phyloP scores from a whole-genome alignment of 2,888 invertebrate genomes.

The Amblyjoppa proteus region DNA sequence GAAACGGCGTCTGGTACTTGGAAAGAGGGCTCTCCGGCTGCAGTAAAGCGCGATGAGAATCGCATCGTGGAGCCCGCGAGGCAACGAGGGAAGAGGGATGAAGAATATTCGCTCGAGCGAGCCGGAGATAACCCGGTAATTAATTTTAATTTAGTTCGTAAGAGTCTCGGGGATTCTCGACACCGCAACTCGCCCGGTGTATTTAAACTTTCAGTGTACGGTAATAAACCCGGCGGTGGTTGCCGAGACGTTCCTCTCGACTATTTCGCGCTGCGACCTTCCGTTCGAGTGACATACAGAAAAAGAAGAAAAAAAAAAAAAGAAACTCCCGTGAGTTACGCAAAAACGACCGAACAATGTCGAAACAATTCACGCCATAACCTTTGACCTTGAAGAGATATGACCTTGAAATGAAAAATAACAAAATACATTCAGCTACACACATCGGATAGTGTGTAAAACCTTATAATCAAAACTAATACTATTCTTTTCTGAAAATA shows the following conservation, averaged over 20 bases:
- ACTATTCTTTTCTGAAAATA: too few species aligned
- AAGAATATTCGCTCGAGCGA: conserved; percentile 20
- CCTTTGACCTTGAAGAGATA: neutral
- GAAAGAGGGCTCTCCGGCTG: neutral
- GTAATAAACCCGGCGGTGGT: neutral
- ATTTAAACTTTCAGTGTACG: neutral
- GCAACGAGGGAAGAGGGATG: neutral
- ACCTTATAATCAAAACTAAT: too few species aligned
- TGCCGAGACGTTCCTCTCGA: neutral
- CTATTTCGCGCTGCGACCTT: neutral
- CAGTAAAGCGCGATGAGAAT: neutral
- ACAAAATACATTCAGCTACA: too few species aligned
- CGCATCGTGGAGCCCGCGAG: neutral
- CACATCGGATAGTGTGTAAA: neutral
- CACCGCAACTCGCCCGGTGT: conserved; percentile 20
- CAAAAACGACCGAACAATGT: neutral
- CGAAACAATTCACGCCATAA: neutral
- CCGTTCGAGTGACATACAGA: neutral
- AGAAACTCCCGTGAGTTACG: neutral
- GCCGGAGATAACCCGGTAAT: conserved; percentile 68
- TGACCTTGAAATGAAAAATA: too few species aligned
- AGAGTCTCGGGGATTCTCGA: conserved; percentile 51
- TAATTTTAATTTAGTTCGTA: conserved; percentile 70
- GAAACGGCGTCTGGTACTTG: neutral
- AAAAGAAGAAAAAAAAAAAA: neutral